Base-by-base conservation (phyloP, 2,113 vertebrate species). In the Clarias macrocephalus region DNA sequence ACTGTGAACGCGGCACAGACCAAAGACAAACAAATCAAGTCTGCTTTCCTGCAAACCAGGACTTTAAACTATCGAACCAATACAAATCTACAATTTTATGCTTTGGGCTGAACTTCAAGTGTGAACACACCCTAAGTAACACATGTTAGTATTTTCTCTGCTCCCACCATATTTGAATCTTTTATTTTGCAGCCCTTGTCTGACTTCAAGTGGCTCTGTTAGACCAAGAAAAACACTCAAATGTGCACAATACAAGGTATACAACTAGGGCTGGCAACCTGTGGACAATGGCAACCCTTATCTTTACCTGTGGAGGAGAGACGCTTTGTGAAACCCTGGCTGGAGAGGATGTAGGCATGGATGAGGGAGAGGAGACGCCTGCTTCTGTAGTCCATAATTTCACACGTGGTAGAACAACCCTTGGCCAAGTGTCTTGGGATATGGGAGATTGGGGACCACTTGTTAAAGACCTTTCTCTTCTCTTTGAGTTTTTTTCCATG, bases 341-440 rank as follows among this genome's bases (percentile, higher is more conserved):
- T 89, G 86, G 80, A 62, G 81, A 88, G 2, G 75, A 86, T 28
- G 81, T 66, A 63, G 37, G 18, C 0, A 25, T 87, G 25, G 66
- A 82, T 65, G 25, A 75, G 28, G 65, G 60, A 5, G 37, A 81
- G 30, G 42, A 75, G 12, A 1, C 19, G 5, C 66, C 83, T 3
- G 13, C 42, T 63, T 83, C 84, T 52, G 57, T 52, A 60, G 56
- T 65, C 30, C 25, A 21, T 63, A 89, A 15, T 15, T 76, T 66
- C n/a, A 88, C 59, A 63, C 73, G 89, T 63, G 84, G 80, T 28
- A 89, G 80, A 60, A 89, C 72, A 56, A 89, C 72, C 73, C 59
- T 90, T 65, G 89, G 86, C 33, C 62, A 86, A 75, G 12, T 16
- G 23, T 66, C 48, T 37, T 76, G 30, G 3, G n/a, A 63, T 18